Base-by-base conservation (phyloP, 2,888 invertebrate species). In the Ornithoptera priamus region DNA sequence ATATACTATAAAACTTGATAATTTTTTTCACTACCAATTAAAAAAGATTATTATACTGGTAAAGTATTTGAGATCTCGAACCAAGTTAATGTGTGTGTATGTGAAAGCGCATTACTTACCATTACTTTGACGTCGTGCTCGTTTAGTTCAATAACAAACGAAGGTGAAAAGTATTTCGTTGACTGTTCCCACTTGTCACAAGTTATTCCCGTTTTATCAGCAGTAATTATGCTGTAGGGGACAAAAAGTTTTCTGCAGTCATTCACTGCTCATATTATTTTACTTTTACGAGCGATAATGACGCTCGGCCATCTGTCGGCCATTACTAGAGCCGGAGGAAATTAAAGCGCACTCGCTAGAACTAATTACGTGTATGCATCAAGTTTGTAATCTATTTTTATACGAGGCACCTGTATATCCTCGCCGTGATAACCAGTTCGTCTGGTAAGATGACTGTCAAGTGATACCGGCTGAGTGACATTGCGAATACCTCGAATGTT, bases 361-460 rank as follows among this genome's bases (percentile, higher is more conserved):
- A 72, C 75, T 80, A 84, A 87, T 86, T 84, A 84, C 76, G 75
- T 73, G 53, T 56, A 57, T 46, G 62, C 50, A 78, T 79, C 80
- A 80, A 77, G 82, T 80, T 79, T 81, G 78, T 78, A 77, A 77
- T 81, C 82, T 86, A 87, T 86, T 87, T 86, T 81, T 77, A 79
- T 81, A 72, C 69, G 72, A 7, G 71, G 76, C 90, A 88, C 83
- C 87, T 88, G 87, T 78, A 79, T 50, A 39, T 39, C 39, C 50
- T 64, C 30, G 70, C 68, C 69, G 77, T 80, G 80, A 82, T 82
- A 84, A 88, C 88, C 80, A 71, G 88, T 86, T 83, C 73, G 74
- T 75, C 85, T 76, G 76, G 85, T 81, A 79, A 79, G 75, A 77
- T 79, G 75, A 75, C 69, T 72, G 74, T 70, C 72, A 75, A 79